These are phyloP conservation scores for Lysandra coridon DNA, from an alignment of 2,888 invertebrate species.

Conservation along the genomic window DNA sequence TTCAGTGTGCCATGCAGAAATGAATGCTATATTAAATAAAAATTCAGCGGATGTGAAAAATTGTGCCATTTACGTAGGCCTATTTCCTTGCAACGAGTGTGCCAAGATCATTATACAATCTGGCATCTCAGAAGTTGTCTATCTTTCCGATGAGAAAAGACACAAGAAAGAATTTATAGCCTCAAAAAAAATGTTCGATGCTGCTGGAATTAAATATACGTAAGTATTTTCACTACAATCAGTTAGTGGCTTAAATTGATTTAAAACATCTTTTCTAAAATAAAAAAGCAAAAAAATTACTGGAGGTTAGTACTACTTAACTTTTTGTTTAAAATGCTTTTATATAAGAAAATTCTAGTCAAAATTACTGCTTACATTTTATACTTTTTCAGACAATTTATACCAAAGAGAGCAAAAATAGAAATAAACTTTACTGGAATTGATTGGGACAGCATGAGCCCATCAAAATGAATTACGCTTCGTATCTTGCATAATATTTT, in stretches of 20 bases:
- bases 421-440: conserved; percentile 82
- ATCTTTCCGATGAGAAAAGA: conserved; percentile 90
- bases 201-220: conserved; percentile 86
- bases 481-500: background rate
- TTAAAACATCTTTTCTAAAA: too few species aligned
- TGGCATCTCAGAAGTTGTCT: conserved; percentile 89
- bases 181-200: conserved; percentile 90
- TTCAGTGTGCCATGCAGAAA: conserved; percentile 97
- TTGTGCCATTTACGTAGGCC: conserved; percentile 91
- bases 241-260: too few species aligned
- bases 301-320: too few species aligned
- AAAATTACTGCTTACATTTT: background rate
- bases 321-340: too few species aligned
- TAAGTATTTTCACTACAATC: conserved; percentile 51
- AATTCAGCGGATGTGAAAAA: conserved; percentile 88
- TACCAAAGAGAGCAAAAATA: conserved; percentile 82
- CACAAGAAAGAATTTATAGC: conserved; percentile 85
- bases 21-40: conserved; percentile 97
- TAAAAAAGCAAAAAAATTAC: too few species aligned
- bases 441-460: conserved; percentile 69
- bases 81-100: conserved; percentile 99
- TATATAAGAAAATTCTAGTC: too few species aligned
- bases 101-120: conserved; percentile 98
- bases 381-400: conserved; percentile 79
- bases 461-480: conserved; percentile 42